A percentile compares a stretch with the other conserved stretches of the same genome.
Evolutionary conservation across 2,797 vertebrate genomes (phyloP).

Genomic region (Netta rufina): DNA sequence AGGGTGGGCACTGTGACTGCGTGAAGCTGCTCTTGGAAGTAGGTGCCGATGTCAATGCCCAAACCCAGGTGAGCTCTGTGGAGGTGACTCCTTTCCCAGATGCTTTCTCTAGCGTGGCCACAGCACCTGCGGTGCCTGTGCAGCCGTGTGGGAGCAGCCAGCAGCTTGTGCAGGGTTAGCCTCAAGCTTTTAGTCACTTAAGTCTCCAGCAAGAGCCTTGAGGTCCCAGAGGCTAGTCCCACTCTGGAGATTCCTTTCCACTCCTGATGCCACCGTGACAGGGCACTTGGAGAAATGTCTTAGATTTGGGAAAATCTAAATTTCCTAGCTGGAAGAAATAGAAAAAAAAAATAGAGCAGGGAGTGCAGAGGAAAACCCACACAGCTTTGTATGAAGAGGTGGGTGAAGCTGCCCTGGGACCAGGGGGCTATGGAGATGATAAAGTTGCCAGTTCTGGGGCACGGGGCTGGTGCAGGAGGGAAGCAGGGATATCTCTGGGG

Average conservation of each 20-base stretch:
- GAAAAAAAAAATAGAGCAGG: background rate
- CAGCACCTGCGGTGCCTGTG: background rate
- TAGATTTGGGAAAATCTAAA: too few species aligned
- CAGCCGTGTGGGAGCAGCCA: background rate
- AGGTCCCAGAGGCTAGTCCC: too few species aligned
- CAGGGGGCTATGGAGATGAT: background rate
- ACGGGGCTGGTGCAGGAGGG: background rate
- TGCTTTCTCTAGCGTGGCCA: background rate
- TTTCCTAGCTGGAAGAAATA: too few species aligned
- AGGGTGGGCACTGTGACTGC: constrained; percentile 80
- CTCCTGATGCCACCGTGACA: background rate
- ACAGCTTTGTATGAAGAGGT: background rate
- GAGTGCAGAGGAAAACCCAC: background rate
- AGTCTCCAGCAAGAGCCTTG: background rate
- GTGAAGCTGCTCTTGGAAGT: constrained; percentile 82
- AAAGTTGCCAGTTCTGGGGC: background rate
- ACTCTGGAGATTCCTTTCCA: background rate
- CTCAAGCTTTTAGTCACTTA: background rate
- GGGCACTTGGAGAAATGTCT: background rate
- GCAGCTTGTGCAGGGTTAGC: too few species aligned
- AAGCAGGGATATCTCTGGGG: background rate
- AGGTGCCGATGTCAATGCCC: constrained; percentile 80
- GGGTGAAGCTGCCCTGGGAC: background rate
- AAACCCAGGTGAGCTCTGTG: constrained; percentile 79
- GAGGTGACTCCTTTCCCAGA: background rate